A percentile compares a stretch with the other conserved stretches of the same genome.
Conservation (phyloP, 2,113 vertebrate genomes). For the Caranx ignobilis region DNA sequence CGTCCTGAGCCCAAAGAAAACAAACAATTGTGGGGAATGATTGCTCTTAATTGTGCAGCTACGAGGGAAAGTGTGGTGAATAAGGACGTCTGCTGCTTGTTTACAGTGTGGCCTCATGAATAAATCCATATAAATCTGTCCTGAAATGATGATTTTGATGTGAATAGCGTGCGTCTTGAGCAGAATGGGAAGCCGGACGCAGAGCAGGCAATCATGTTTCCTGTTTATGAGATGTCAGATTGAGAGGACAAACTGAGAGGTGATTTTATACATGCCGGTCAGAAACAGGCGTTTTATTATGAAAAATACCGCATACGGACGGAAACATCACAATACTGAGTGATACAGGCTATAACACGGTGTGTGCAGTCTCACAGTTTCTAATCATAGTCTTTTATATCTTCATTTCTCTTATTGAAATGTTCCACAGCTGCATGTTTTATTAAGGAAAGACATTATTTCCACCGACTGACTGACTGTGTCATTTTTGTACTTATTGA, state of each 20-base stretch:
- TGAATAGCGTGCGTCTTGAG: conserved; percentile 22
- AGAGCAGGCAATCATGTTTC: neutral
- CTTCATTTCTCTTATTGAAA: too few species aligned
- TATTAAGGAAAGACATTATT: too few species aligned
- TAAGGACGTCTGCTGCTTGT: conserved; percentile 11
- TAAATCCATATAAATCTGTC: conserved; percentile 69
- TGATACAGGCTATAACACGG: too few species aligned
- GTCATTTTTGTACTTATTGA: too few species aligned
- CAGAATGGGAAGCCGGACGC: neutral
- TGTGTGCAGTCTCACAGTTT: too few species aligned
- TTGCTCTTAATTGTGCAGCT: conserved; percentile 34
- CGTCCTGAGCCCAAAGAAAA: conserved; percentile 14
- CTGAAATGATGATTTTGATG: conserved; percentile 39
- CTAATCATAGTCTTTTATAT: too few species aligned
- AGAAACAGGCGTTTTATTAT: too few species aligned
- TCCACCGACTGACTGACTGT: too few species aligned
- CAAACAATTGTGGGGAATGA: conserved; percentile 21
- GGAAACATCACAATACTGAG: too few species aligned
- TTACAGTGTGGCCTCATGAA: conserved; percentile 51
- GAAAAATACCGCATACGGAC: too few species aligned
- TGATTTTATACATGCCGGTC: too few species aligned
- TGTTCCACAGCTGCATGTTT: too few species aligned
- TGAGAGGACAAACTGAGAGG: neutral
- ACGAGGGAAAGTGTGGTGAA: conserved; percentile 26
- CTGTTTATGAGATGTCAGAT: conserved; percentile 1